These are phyloP conservation scores for Villa cingulata DNA, from an alignment of 2,888 invertebrate genomes.

Conservation along the genomic window DNA sequence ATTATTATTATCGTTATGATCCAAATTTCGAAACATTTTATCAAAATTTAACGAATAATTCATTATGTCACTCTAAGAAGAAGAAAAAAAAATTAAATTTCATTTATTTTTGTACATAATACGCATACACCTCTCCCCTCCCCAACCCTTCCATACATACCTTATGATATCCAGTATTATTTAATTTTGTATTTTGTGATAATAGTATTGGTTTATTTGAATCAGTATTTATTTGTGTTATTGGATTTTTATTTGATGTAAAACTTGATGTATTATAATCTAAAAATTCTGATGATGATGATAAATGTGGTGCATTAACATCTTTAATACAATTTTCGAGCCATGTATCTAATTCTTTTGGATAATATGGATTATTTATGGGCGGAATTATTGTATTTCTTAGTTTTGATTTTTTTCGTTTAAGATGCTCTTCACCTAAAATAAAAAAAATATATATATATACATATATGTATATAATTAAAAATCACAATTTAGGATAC, in stretches of 20 bases:
- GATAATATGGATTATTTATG: conserved; percentile 5
- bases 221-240: background rate
- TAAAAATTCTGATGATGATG: conserved; percentile 33
- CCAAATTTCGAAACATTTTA: conserved; percentile 12
- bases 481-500: too few relatives aligned
- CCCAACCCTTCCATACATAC: too few relatives aligned
- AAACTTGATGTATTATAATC: conserved; percentile 30
- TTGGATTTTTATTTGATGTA: conserved; percentile 14
- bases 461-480: too few relatives aligned
- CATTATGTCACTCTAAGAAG: conserved; percentile 15
- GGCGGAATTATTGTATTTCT: conserved; percentile 21
- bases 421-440: conserved; percentile 24
- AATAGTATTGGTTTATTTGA: background rate
- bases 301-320: conserved; percentile 29
- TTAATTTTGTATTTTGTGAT: conserved; percentile 13
- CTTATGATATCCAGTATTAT: conserved; percentile 30
- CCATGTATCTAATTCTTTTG: conserved; percentile 33
- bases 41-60: conserved; percentile 28
- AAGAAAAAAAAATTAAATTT: too few relatives aligned
- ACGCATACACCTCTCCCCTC: too few relatives aligned
- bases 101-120: too few relatives aligned
- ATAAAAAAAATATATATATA: background rate
- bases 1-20: conserved; percentile 23
- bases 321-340: conserved; percentile 34
- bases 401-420: conserved; percentile 33